Base-by-base conservation (phyloP, 2,797 vertebrate species). In the Myripristis jacobus region DNA sequence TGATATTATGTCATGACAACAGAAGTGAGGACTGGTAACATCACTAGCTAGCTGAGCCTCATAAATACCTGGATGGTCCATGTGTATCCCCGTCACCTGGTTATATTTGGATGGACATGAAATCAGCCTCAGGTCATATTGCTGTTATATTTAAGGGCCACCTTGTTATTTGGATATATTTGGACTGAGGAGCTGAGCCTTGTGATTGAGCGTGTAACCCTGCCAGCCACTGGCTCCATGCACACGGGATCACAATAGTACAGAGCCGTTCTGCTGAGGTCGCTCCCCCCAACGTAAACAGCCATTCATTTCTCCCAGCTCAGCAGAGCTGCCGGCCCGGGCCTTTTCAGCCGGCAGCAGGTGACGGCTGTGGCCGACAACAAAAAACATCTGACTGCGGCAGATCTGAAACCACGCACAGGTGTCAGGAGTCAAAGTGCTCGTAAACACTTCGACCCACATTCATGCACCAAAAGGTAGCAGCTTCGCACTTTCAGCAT, bases 241-340 rank as follows among this genome's bases (percentile, higher is more conserved):
- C 73, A 83, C 60, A 66, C 48, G 10, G 18, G 54, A 77, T 22
- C 66, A 90, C 88, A 91, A 87, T 82, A 19, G 75, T 44, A 31
- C 50, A 7, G 27, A 22, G 47, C 56, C 12, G 34, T 63, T 79
- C 72, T 79, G 82, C 83, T 85, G 74, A 87, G 85, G 68, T 86
- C 78, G 80, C 34, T 71, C 64, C 80, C 71, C 67, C 0, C 34
- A 3, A 73, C 80, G 78, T 81, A 80, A 88, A 89, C 86, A 88
- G 77, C 44, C 71, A 80, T 75, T 84, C 65, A 65, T 78, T 87
- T 83, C 56, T 29, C 75, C 52, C 56, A 50, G 76, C 66, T 91
- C 89, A 90, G 90, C 90, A 91, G 48, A 73, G 66, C 79, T 62
- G 73, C 58, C 83, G 57, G 73, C 44, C 25, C 5, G 10, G 2